Conservation (phyloP, 2,888 invertebrate genomes). For the Oeneis ivallda region DNA sequence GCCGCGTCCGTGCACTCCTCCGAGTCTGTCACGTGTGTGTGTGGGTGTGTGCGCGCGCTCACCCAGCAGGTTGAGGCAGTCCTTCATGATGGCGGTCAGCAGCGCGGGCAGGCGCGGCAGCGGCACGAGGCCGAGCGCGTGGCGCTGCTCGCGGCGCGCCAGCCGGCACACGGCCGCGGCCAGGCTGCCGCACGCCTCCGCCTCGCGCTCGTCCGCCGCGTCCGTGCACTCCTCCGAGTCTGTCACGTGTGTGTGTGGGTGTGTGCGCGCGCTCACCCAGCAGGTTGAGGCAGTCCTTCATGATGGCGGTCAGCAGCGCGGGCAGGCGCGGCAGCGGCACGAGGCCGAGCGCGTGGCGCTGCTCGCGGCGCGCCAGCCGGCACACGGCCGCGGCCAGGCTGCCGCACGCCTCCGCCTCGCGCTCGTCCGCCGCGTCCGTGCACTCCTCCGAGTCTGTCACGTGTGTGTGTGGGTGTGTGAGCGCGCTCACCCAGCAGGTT, state of each 20-base stretch:
- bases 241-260: too few relatives aligned
- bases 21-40: too few relatives aligned
- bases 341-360: conserved; percentile 90
- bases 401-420: conserved; percentile 74
- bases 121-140: conserved; percentile 93
- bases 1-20: too few relatives aligned
- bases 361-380: conserved; percentile 93
- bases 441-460: too few relatives aligned
- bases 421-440: conserved; percentile 65
- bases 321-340: conserved; percentile 91
- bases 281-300: conserved; percentile 91
- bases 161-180: conserved; percentile 91
- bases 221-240: too few relatives aligned
- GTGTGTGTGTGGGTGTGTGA: background rate
- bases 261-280: conserved; percentile 77
- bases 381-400: conserved; percentile 91
- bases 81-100: conserved; percentile 90
- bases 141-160: conserved; percentile 92
- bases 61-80: conserved; percentile 91
- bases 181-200: conserved; percentile 82
- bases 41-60: conserved; percentile 33
- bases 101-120: conserved; percentile 90
- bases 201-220: conserved; percentile 67
- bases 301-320: conserved; percentile 90
- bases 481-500: conserved; percentile 84